Evolutionary conservation across 1,140 invertebrate genomes (phyloP).

Genomic region (Chlorops oryzae): DNA sequence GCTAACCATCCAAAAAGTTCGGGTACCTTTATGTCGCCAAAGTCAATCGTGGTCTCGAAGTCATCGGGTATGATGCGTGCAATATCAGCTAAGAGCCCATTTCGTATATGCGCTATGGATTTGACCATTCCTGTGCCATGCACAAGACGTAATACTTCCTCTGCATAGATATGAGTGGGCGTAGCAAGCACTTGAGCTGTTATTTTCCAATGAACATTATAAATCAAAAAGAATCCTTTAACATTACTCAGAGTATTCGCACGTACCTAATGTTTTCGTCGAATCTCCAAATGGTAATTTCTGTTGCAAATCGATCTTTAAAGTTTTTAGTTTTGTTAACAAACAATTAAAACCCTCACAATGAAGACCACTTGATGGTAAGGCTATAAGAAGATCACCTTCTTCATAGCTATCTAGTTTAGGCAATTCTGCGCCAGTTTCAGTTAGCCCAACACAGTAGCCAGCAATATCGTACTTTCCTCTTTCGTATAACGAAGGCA

Average conservation of each 20-base stretch:
- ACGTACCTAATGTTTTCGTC: constrained; percentile 12
- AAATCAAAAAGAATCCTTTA: background rate
- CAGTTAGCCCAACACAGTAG: constrained; percentile 84
- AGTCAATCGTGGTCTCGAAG: constrained; percentile 64
- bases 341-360: constrained; percentile 87
- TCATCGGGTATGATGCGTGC: constrained; percentile 66
- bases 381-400: constrained; percentile 73
- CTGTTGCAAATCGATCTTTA: constrained; percentile 22
- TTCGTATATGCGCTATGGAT: constrained; percentile 90
- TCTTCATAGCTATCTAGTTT: constrained; percentile 55
- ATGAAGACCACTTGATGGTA: constrained; percentile 79
- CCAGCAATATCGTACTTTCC: constrained; percentile 90
- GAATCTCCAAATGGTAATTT: constrained; percentile 13
- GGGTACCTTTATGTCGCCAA: constrained; percentile 66
- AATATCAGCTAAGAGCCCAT: constrained; percentile 87
- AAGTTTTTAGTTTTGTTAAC: constrained; percentile 58
- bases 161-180: constrained; percentile 88
- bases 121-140: constrained; percentile 65
- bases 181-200: constrained; percentile 65
- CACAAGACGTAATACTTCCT: constrained; percentile 68
- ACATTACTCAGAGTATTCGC: background rate
- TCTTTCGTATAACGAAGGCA: constrained; percentile 80
- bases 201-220: background rate
- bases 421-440: constrained; percentile 65
- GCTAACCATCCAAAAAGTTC: constrained; percentile 61